Conservation (phyloP, 2,113 vertebrate species). For the Leptosomus discolor region DNA sequence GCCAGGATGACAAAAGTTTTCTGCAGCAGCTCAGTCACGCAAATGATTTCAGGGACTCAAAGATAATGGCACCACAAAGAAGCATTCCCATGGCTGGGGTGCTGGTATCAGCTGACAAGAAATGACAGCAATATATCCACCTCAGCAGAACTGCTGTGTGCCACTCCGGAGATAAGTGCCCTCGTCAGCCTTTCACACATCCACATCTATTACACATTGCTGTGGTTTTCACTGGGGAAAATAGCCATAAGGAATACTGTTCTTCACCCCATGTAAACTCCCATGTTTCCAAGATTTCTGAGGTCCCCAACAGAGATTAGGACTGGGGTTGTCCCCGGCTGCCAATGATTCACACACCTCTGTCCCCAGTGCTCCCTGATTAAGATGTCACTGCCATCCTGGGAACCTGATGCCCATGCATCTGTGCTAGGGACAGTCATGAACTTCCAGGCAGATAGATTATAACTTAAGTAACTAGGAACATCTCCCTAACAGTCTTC, state of each 20-base stretch:
- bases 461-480: neutral
- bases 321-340: neutral
- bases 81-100: neutral
- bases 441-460: neutral
- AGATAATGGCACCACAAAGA: constrained; percentile 32
- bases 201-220: neutral
- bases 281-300: neutral
- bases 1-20: neutral
- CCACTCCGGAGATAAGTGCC: neutral
- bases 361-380: neutral
- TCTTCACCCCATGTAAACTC: neutral
- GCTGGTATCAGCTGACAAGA: accelerated
- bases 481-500: neutral
- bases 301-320: neutral
- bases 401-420: accelerated
- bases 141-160: neutral
- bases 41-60: neutral
- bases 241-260: neutral
- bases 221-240: neutral
- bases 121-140: neutral
- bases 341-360: neutral
- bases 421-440: neutral
- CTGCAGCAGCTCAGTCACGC: neutral
- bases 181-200: neutral
- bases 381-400: neutral